A percentile compares a stretch with the other conserved stretches of the same genome.
phyloP scores from a whole-genome alignment of 2,888 invertebrate genomes.

The Scaptomyza flava region DNA sequence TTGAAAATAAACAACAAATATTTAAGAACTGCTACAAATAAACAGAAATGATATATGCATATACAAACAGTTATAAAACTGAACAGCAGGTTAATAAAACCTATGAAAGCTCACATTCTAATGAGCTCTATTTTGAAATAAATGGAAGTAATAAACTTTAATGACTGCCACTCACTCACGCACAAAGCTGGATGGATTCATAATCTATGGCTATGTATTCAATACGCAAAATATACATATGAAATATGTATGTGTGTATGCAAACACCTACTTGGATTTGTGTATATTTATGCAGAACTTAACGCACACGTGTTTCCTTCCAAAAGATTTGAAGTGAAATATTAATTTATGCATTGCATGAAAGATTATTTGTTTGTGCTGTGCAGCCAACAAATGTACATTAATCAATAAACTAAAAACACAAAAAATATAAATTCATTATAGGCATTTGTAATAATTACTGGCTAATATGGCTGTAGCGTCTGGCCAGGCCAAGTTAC shows the following conservation, averaged over 20 bases:
- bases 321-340: slow-evolving; percentile 38
- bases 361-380: slow-evolving; percentile 60
- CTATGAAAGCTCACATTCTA: slow-evolving; percentile 18
- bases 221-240: background rate
- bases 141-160: slow-evolving; percentile 16
- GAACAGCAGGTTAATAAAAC: slow-evolving; percentile 34
- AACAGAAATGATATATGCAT: slow-evolving; percentile 33
- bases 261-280: background rate
- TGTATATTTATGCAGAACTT: background rate
- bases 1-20: slow-evolving; percentile 36
- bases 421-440: slow-evolving; percentile 59
- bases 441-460: slow-evolving; percentile 68
- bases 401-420: slow-evolving; percentile 61
- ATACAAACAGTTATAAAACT: slow-evolving; percentile 16
- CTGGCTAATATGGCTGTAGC: slow-evolving; percentile 26
- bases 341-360: slow-evolving; percentile 57
- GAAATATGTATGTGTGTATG: background rate
- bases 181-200: slow-evolving; percentile 7
- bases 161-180: slow-evolving; percentile 22
- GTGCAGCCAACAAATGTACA: slow-evolving; percentile 37
- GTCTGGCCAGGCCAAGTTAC: slow-evolving; percentile 19
- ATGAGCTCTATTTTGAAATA: slow-evolving; percentile 23
- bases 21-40: slow-evolving; percentile 35
- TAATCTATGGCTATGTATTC: slow-evolving; percentile 6
- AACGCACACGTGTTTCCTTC: slow-evolving; percentile 29